Conservation (phyloP, 2,113 vertebrate species). For the Phalacrocorax carbo region DNA sequence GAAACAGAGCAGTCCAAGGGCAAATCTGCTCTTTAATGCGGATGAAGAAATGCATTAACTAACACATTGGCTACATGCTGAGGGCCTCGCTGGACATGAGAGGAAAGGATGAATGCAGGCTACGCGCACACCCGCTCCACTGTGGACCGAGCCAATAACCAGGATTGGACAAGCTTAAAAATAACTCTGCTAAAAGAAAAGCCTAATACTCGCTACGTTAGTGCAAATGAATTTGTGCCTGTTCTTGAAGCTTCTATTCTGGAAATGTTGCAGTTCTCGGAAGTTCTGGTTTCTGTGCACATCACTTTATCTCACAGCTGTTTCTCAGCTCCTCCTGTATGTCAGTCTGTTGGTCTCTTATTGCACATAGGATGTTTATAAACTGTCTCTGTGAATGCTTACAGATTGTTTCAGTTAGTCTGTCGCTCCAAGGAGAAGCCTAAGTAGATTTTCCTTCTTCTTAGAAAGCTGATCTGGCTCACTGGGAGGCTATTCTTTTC, state of each 20-base stretch:
- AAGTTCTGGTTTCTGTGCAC: background rate
- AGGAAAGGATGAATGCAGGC: background rate
- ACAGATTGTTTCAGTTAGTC: background rate
- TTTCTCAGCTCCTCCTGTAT: background rate
- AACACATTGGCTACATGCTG: background rate
- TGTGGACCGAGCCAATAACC: background rate
- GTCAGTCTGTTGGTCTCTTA: background rate
- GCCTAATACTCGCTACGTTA: background rate
- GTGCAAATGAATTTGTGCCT: background rate
- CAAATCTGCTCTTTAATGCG: background rate
- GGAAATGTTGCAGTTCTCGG: background rate
- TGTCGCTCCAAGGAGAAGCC: background rate
- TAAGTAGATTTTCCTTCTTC: background rate
- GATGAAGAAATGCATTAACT: background rate
- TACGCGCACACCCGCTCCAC: accelerated
- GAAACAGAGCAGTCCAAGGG: background rate
- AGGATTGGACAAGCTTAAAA: background rate
- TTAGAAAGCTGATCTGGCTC: background rate
- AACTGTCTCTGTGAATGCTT: background rate
- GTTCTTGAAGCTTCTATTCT: background rate
- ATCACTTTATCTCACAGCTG: background rate
- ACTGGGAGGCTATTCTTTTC: background rate
- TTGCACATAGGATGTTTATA: background rate
- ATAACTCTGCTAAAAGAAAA: background rate
- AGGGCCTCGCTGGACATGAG: background rate